Evolutionary conservation across 1,140 invertebrate species (phyloP).

Genomic region (Zaprionus africanus): DNA sequence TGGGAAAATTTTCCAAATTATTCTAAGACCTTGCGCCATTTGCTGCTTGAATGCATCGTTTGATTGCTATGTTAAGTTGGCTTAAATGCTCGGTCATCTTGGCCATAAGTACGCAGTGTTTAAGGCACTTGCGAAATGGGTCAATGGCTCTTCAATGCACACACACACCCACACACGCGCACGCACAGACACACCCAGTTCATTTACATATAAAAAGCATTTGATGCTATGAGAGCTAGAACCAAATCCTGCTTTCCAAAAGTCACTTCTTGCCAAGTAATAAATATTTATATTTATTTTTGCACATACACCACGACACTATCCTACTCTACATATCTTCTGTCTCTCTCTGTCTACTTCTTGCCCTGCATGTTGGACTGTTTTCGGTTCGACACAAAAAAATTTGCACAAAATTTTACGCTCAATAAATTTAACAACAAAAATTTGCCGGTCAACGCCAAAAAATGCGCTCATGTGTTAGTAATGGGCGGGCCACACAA

Average conservation of each 20-base stretch:
- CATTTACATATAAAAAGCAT: conserved; percentile 71
- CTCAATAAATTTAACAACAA: conserved; percentile 75
- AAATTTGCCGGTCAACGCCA: conserved; percentile 59
- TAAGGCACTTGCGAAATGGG: conserved; percentile 55
- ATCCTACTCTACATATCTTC: neutral
- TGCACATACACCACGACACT: conserved; percentile 50
- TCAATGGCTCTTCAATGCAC: conserved; percentile 48
- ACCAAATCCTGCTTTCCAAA: conserved; percentile 24
- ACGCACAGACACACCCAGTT: conserved; percentile 16
- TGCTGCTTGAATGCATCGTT: conserved; percentile 51
- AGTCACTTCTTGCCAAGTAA: conserved; percentile 55
- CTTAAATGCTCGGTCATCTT: conserved; percentile 38
- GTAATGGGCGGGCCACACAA: conserved; percentile 50
- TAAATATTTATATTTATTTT: conserved; percentile 83
- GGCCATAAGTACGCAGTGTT: conserved; percentile 31
- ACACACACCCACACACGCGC: conserved; percentile 5
- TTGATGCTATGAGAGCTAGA: conserved; percentile 29
- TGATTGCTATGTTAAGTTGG: conserved; percentile 47
- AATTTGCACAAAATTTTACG: conserved; percentile 76
- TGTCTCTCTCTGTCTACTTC: neutral
- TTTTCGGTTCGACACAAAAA: conserved; percentile 28
- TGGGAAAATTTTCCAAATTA: conserved; percentile 10
- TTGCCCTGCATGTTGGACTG: neutral
- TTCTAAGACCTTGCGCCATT: conserved; percentile 10
- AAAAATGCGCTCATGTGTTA: conserved; percentile 75